Evolutionary conservation across 2,113 vertebrate genomes (phyloP), one percentile per base, ranked within the genome.

Genomic region (Thamnaconus septentrionalis): DNA sequence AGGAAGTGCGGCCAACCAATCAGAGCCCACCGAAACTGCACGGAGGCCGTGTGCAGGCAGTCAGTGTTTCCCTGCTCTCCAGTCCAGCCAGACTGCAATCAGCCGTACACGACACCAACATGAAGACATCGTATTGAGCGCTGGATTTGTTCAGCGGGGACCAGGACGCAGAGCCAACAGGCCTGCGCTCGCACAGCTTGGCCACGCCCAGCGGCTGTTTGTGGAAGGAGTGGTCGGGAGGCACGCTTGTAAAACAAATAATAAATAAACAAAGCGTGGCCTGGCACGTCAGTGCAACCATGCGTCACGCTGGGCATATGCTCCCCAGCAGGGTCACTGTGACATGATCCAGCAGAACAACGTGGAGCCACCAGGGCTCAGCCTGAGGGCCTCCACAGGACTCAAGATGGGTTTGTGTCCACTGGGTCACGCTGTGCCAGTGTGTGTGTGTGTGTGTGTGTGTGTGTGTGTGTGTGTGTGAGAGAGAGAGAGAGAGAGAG

Each of bases 61-160:
- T 11, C 87, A 84, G 76, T 75, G 41, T 58, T 77, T 71, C 80
- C 69, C 75, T 71, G 55, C 67, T 70, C 75, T 82, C 67, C 73
- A 69, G 78, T 87, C 85, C 71, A 70, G 77, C 4, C 85, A 90
- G 81, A 87, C 82, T 69, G 77, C 83, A 88, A 89, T 91, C 86
- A 91, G 78, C 69, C 73, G 81, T 57, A 59, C 73, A 79, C 85
- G 84, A 88, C 82, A 87, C 84, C 91, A 89, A 92, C 85, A 89
- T 83, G 90, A 90, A 92, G 89, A 88, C 81, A 88, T 90, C 87
- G 88, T 68, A 45, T 2, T 31, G 18, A 31, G n/a, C n/a, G n/a
- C n/a, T n/a, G n/a, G n/a, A n/a, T n/a, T n/a, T n/a, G n/a, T n/a
- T n/a, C n/a, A n/a, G n/a, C n/a, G n/a, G n/a, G n/a, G 18, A 31